Base-by-base conservation (phyloP, 2,113 vertebrate genomes). In the Sapayoa aenigma region DNA sequence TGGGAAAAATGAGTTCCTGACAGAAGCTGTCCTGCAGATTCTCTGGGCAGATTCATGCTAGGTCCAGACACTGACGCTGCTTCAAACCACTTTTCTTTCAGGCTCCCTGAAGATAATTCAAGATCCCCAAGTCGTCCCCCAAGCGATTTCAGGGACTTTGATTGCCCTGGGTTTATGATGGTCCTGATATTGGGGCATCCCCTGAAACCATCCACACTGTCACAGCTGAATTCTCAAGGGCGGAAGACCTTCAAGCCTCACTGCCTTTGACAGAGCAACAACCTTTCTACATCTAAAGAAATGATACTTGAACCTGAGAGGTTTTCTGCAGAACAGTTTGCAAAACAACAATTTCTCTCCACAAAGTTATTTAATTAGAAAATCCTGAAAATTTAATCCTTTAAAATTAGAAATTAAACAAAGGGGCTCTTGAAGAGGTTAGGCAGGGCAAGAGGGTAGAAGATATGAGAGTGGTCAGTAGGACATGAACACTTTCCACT, bases 181-280 rank as follows among this genome's bases (percentile, higher is more conserved):
- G 41, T 20, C 27, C 49, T 46, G 24, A 28, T 37, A 31, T 0
- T 5, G 3, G 9, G 13, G 3, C 11, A 66, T 69, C 20, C 22
- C 5, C 28, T 8, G 21, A 5, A 73, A 21, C 30, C 47, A 42
- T 2, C 16, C 5, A 7, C 30, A 37, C 2, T 22, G 23, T 50
- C 42, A 58, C 2, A 1, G 14, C 5, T 67, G 49, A 39, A 10
- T 62, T 49, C 73, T 69, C 42, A 55, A 59, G 16, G 9, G 25
- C 73, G 84, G 41, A 85, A 52, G 37, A 74, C 5, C 42, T 66
- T 66, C 41, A 74, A 73, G 14, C 12, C 24, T 62, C 58, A 65
- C 24, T 27, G 27, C 16, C 2, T 76, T 24, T 60, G 22, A 22
- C 22, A 82, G 72, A 65, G 17, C 27, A n/a, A 33, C 62, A 67